Evolutionary conservation across 2,888 invertebrate species (phyloP), one percentile per base, ranked within the genome.

Genomic region (Hypolimnas misippus): DNA sequence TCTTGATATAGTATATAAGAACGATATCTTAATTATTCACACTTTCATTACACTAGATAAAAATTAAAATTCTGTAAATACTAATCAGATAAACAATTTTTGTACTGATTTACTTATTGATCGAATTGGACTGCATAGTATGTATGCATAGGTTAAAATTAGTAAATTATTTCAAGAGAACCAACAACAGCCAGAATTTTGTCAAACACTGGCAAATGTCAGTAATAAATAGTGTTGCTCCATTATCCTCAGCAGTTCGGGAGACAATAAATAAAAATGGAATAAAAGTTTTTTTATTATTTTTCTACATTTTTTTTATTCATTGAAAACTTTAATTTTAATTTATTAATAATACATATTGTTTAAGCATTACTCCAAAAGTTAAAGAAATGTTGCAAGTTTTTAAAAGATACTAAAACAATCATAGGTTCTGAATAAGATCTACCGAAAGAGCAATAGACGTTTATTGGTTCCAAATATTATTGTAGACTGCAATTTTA

Each of bases 1-100:
- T 94, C 73, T 81, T 89, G 55, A 70, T 46, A 51, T 51, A 55
- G 16, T 60, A 62, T 46, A 57, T 50, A 70, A 62, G 46, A 52
- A 57, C 21, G 44, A 42, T 61, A 49, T 67, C 16, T 57, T 66
- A 71, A 63, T 57, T 63, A 63, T 51, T 58, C 66, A 52, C 56
- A 58, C 51, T 31, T 35, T 59, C 66, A 63, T 63, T 57, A 52
- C 66, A 63, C 55, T 33, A 10, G 4, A 14, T 14, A 49, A 14
- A 29, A 25, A 35, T 19, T 19, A n/a, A 3, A 19, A n/a, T 40
- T 51, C 17, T 21, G 17, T 29, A 42, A 38, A 25, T 17, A 53
- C 10, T 40, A 54, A 57, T 40, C 31, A 21, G 29, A 46, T 35
- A 44, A 10, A 3, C 8, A 21, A 19, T n/a, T 33, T 19, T 38